phyloP scores from a whole-genome alignment of 2,113 vertebrate genomes.

The Gadus chalcogrammus region DNA sequence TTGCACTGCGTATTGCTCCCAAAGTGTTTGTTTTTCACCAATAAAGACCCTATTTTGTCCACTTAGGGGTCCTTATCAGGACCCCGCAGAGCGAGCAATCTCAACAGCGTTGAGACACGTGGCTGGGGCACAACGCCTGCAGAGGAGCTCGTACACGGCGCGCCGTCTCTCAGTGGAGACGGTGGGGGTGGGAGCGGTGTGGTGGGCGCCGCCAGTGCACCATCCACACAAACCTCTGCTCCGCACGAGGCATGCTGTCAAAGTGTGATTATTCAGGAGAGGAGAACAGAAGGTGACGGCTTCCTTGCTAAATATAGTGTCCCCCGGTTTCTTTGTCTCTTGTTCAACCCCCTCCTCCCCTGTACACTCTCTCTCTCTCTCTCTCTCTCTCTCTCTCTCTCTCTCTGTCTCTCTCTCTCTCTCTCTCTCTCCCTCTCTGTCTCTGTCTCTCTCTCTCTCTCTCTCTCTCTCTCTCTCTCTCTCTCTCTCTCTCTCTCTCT shows the following conservation, averaged over 20 bases:
- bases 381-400: conserved; percentile 46
- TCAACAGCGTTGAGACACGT: conserved; percentile 31
- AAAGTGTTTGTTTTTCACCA: too few species aligned
- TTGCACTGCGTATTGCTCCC: too few species aligned
- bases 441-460: too few species aligned
- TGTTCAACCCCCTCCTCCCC: conserved; percentile 45
- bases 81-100: not conserved
- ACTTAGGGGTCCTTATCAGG: too few species aligned
- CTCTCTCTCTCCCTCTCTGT: conserved; percentile 40
- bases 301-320: conserved; percentile 75
- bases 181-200: conserved; percentile 10
- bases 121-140: conserved; percentile 50
- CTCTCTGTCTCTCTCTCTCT: conserved; percentile 60
- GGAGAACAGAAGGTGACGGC: conserved; percentile 74
- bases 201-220: conserved; percentile 14
- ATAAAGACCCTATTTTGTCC: too few species aligned
- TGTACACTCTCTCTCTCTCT: conserved; percentile 43
- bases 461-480: conserved; percentile 46
- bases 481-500: conserved; percentile 47
- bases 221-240: conserved; percentile 69
- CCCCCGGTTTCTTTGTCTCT: conserved; percentile 59
- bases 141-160: conserved; percentile 48
- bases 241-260: conserved; percentile 69
- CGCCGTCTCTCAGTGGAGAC: conserved; percentile 52
- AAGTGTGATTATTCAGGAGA: conserved; percentile 65